Conservation (phyloP, 92 coral and sea anemone genomes). For the Paramuricea clavata region DNA sequence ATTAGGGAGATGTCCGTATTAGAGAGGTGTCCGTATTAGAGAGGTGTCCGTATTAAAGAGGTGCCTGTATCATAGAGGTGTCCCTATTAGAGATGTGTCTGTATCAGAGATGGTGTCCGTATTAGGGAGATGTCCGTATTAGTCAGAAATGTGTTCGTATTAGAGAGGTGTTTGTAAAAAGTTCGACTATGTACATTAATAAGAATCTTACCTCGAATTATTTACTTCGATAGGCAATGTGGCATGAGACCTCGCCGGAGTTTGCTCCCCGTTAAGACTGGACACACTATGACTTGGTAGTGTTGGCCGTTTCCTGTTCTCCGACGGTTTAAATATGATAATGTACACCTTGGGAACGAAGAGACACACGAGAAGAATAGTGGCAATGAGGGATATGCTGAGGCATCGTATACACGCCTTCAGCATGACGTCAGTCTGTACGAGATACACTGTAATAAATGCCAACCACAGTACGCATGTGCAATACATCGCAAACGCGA, state of each 20-base stretch:
- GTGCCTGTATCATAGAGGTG: too few relatives aligned
- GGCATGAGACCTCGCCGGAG: not conserved
- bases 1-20: not conserved
- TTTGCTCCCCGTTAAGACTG: constrained; percentile 69
- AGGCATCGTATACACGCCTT: constrained; percentile 81
- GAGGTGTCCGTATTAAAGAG: too few relatives aligned
- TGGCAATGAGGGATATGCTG: constrained; percentile 90
- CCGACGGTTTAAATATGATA: constrained; percentile 84
- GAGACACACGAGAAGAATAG: constrained; percentile 85
- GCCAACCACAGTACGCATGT: constrained; percentile 96
- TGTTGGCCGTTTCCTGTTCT: constrained; percentile 82
- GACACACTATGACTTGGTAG: constrained; percentile 87
- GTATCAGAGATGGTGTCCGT: not conserved
- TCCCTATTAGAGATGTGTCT: too few relatives aligned
- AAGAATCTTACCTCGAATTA: constrained; percentile 15
- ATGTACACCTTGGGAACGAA: constrained; percentile 95
- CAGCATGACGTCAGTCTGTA: constrained; percentile 76
- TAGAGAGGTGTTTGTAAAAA: too few relatives aligned
- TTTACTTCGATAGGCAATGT: not conserved
- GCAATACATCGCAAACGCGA: constrained; percentile 98
- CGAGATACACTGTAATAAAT: constrained; percentile 86
- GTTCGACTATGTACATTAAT: too few relatives aligned
- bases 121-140: not conserved
- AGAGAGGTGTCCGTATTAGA: too few relatives aligned
- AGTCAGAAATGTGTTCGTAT: too few relatives aligned